A percentile compares a stretch with the other conserved stretches of the same genome.
phyloP scores from a whole-genome alignment of 2,888 invertebrate genomes.

The Anarsia innoxiella region DNA sequence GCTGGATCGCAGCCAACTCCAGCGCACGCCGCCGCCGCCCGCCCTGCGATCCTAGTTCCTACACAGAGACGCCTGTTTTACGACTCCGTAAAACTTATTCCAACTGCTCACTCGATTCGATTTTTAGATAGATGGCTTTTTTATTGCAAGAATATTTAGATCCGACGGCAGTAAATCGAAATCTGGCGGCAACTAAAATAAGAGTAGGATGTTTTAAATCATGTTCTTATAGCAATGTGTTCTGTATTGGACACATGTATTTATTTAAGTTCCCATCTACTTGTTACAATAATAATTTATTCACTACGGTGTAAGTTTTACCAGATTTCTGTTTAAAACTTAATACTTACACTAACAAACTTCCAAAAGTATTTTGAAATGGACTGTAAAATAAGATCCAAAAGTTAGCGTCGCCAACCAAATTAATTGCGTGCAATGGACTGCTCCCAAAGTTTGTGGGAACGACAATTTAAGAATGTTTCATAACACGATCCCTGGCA shows the following conservation, averaged over 20 bases:
- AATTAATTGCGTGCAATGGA: conserved; percentile 32
- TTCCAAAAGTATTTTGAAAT: too few relatives aligned
- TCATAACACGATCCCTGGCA: conserved; percentile 33
- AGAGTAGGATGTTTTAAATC: too few relatives aligned
- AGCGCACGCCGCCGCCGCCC: conserved; percentile 40
- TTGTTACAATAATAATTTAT: too few relatives aligned
- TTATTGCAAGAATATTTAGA: conserved; percentile 40
- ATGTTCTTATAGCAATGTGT: too few relatives aligned
- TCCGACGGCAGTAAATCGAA: conserved; percentile 25
- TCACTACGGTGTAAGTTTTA: too few relatives aligned
- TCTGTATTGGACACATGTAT: too few relatives aligned
- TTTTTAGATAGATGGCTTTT: conserved; percentile 41
- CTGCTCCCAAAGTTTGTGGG: conserved; percentile 19
- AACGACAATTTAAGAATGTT: conserved; percentile 27
- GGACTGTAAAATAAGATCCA: conserved; percentile 16
- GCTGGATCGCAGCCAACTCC: conserved; percentile 49
- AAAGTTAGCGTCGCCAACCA: conserved; percentile 26
- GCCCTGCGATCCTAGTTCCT: too few relatives aligned
- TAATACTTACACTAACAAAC: too few relatives aligned
- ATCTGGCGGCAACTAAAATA: too few relatives aligned
- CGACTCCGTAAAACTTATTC: conserved; percentile 52
- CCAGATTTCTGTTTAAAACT: too few relatives aligned
- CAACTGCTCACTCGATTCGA: conserved; percentile 42
- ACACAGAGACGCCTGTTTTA: conserved; percentile 44
- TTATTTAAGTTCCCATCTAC: too few relatives aligned